A percentile compares a stretch with the other conserved stretches of the same genome.
Conservation (phyloP, 2,797 vertebrate species). For the Notolabrus celidotus region DNA sequence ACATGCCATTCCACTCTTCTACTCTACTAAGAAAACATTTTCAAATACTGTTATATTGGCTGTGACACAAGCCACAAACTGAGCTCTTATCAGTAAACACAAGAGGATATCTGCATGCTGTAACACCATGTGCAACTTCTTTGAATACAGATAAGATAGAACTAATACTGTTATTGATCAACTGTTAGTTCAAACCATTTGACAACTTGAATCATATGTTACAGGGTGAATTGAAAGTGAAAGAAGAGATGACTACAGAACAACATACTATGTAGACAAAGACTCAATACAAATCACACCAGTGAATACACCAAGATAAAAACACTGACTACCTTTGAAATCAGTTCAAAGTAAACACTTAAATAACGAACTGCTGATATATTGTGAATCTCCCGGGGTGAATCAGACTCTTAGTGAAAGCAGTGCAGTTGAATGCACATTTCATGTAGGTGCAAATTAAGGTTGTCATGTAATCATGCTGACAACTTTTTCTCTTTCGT, state of each 20-base stretch:
- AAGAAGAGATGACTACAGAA: neutral
- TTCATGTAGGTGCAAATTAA: neutral
- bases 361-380: no score
- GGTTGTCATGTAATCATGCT: no score
- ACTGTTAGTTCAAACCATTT: neutral
- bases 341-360: neutral
- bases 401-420: no score
- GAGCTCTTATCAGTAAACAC: constrained; percentile 22
- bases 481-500: no score
- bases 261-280: neutral
- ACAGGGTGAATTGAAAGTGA: constrained; percentile 2
- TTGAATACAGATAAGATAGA: constrained; percentile 5
- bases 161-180: neutral
- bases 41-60: constrained; percentile 17
- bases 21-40: constrained; percentile 30
- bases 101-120: constrained; percentile 14
- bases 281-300: neutral
- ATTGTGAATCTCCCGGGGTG: no score
- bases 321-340: neutral
- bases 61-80: constrained; percentile 19
- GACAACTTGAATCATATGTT: neutral
- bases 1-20: neutral
- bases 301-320: neutral
- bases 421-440: no score
- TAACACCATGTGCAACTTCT: constrained; percentile 12